Conservation (phyloP, 2,113 vertebrate species). For the Thalassarche chlororhynchos region DNA sequence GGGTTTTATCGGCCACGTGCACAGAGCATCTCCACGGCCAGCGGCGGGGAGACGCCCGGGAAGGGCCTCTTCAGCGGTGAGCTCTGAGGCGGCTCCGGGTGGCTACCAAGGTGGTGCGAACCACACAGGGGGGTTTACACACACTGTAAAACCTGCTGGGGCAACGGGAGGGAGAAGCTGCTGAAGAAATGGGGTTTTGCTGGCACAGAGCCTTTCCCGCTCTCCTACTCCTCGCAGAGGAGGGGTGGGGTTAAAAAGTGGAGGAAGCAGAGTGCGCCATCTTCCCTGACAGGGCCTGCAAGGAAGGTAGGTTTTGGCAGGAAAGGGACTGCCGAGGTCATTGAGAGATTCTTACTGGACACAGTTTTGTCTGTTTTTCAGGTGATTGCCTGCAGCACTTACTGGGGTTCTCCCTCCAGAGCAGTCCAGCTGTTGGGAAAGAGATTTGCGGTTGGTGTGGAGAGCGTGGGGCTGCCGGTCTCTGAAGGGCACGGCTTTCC, state of each 20-base stretch:
- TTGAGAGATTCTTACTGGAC: neutral
- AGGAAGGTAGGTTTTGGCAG: neutral
- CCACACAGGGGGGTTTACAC: neutral
- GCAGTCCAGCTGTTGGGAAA: slow-evolving; percentile 91
- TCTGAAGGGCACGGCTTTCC: slow-evolving; percentile 21
- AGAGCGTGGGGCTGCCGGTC: slow-evolving; percentile 63
- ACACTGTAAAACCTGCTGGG: neutral
- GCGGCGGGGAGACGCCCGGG: accelerated
- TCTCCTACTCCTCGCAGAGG: neutral
- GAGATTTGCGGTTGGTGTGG: slow-evolving; percentile 83
- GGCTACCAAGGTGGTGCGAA: neutral
- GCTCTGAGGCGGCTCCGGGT: neutral
- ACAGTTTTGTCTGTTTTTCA: accelerated
- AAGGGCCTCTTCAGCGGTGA: neutral
- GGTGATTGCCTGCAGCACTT: neutral
- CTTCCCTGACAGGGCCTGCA: neutral
- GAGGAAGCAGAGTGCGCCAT: too few species aligned
- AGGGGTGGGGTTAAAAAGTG: neutral
- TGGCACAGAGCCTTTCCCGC: accelerated
- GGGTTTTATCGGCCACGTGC: neutral
- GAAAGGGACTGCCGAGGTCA: too few species aligned
- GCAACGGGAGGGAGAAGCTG: neutral
- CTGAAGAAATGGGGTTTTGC: neutral
- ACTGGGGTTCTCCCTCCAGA: slow-evolving; percentile 70
- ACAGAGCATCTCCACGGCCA: neutral